phyloP scores from a whole-genome alignment of 2,888 invertebrate species.

The Thumatha senex region DNA sequence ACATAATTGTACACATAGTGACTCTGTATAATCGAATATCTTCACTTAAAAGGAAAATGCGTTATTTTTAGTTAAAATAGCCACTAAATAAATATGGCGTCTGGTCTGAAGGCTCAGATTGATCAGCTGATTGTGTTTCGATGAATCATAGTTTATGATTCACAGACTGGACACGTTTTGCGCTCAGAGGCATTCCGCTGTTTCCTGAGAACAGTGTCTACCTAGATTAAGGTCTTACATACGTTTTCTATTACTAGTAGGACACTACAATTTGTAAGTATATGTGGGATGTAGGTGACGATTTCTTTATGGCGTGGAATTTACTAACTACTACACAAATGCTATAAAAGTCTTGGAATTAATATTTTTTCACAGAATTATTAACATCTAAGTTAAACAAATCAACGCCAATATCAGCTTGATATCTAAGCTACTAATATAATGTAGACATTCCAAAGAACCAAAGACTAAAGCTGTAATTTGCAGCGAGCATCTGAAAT shows the following conservation, averaged over 20 bases:
- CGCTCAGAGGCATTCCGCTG: conserved; percentile 34
- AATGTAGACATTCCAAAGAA: too few species aligned
- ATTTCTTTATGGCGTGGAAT: not conserved
- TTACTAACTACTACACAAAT: not conserved
- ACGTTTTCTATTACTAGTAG: conserved; percentile 17
- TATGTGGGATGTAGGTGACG: too few species aligned
- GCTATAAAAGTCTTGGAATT: not conserved
- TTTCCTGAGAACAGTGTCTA: conserved; percentile 31
- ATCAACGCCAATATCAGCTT: too few species aligned
- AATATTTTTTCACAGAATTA: too few species aligned
- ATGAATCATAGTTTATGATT: conserved; percentile 53
- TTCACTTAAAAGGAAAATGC: too few species aligned
- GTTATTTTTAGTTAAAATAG: too few species aligned
- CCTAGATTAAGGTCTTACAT: conserved; percentile 11
- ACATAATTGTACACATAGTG: too few species aligned
- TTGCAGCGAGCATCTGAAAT: too few species aligned
- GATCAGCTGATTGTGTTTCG: conserved; percentile 17
- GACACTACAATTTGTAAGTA: conserved; percentile 2
- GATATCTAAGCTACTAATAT: too few species aligned
- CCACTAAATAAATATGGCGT: not conserved
- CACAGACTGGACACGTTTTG: conserved; percentile 21
- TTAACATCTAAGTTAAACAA: too few species aligned
- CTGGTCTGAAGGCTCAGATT: not conserved
- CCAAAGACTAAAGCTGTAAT: too few species aligned
- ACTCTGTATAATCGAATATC: too few species aligned